phyloP scores from a whole-genome alignment of 2,888 invertebrate genomes.

The Lasioglossum pauxillum region DNA sequence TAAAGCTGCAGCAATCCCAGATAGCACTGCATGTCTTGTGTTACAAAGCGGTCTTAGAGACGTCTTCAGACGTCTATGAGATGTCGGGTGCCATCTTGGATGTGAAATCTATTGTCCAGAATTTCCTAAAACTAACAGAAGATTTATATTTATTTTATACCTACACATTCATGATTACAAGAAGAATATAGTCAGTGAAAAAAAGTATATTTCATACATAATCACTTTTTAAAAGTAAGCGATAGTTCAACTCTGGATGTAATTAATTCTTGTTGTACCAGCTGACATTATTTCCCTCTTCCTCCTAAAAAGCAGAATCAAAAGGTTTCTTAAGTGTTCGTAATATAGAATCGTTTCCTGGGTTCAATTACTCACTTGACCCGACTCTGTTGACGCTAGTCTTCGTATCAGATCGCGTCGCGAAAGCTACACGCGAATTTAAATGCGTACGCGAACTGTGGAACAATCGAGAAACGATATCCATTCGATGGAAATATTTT shows the following conservation, averaged over 20 bases:
- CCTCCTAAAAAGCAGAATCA: constrained; percentile 27
- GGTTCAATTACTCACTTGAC: constrained; percentile 79
- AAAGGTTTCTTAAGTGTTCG: constrained; percentile 42
- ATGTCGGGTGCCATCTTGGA: too few species aligned
- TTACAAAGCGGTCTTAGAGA: too few species aligned
- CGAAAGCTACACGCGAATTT: constrained; percentile 8
- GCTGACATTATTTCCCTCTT: too few species aligned
- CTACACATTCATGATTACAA: background rate
- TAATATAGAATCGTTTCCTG: constrained; percentile 73
- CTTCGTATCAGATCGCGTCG: constrained; percentile 24
- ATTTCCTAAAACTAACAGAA: background rate
- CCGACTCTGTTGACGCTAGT: constrained; percentile 53
- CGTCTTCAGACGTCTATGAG: too few species aligned
- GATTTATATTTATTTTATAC: background rate
- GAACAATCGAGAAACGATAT: background rate
- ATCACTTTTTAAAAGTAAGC: background rate
- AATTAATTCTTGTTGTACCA: background rate
- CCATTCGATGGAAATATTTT: background rate
- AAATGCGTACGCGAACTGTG: background rate
- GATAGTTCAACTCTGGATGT: background rate
- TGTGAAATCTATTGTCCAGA: too few species aligned
- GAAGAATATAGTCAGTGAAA: too few species aligned
- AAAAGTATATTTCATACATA: background rate
- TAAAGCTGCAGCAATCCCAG: background rate
- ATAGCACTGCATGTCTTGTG: too few species aligned